Percentiles rank a stretch among this genome's conserved stretches.
These are phyloP conservation scores for Lasius fuliginosus DNA, from an alignment of 2,888 invertebrate species.

Conservation along the genomic window DNA sequence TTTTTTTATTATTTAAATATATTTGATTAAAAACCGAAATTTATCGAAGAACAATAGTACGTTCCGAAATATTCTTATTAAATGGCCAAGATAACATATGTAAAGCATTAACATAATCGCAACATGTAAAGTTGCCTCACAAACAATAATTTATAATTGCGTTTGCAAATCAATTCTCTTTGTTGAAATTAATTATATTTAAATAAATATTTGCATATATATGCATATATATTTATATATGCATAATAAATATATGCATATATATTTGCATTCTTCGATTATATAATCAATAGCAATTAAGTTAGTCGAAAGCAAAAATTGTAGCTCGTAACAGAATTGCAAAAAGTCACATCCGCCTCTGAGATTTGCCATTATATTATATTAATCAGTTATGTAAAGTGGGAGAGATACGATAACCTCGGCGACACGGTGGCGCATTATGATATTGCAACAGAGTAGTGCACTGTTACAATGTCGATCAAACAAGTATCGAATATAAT, in stretches of 20 bases:
- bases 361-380: slow-evolving; percentile 53
- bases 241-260: no score
- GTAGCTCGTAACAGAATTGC: slow-evolving; percentile 15
- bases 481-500: slow-evolving; percentile 63
- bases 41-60: not conserved
- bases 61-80: not conserved
- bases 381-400: slow-evolving; percentile 68
- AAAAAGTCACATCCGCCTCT: slow-evolving; percentile 40
- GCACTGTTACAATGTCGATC: slow-evolving; percentile 41
- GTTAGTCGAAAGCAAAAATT: slow-evolving; percentile 21
- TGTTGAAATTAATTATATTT: slow-evolving; percentile 28
- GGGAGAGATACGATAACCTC: slow-evolving; percentile 51
- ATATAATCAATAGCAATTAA: not conserved
- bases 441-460: slow-evolving; percentile 64
- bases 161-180: not conserved
- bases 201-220: slow-evolving; percentile 14
- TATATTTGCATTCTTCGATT: slow-evolving; percentile 7
- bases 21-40: not conserved
- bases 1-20: not conserved
- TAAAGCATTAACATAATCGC: not conserved
- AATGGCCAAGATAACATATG: not conserved
- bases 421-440: slow-evolving; percentile 60
- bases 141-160: not conserved
- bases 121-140: not conserved
- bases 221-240: no score